Conservation (phyloP, 2,113 vertebrate genomes). For the Irena cyanogastra region DNA sequence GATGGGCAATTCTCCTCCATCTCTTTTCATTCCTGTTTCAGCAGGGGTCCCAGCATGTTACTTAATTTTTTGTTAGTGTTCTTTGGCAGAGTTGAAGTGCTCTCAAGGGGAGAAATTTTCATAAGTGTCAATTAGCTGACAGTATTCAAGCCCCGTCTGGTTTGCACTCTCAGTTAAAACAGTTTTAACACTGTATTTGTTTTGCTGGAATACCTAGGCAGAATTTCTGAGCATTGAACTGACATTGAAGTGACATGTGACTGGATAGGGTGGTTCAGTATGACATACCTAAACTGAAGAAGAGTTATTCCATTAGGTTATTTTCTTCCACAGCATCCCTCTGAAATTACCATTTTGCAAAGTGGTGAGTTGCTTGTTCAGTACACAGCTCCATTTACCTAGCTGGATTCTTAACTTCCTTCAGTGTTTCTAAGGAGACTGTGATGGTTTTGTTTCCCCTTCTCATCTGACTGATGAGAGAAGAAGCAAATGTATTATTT, state of each 20-base stretch:
- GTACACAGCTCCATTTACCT: not conserved
- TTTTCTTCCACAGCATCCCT: not conserved
- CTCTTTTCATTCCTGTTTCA: not conserved
- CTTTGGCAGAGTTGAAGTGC: not conserved
- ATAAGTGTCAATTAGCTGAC: not conserved
- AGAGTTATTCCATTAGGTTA: not conserved
- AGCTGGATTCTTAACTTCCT: not conserved
- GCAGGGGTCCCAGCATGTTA: not conserved
- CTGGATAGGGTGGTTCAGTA: not conserved
- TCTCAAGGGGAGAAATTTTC: not conserved
- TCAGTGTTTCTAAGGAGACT: not conserved
- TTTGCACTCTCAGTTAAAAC: not conserved
- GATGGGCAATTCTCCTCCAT: not conserved
- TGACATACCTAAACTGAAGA: not conserved
- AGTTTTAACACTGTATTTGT: not conserved
- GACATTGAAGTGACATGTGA: not conserved
- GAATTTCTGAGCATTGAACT: not conserved
- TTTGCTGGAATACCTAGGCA: not conserved
- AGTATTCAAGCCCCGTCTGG: not conserved
- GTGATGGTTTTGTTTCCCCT: conserved; percentile 10
- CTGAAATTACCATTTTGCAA: conserved; percentile 41
- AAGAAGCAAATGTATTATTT: conserved; percentile 3
- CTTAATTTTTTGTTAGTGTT: not conserved
- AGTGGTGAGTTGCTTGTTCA: not conserved
- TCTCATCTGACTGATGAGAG: conserved; percentile 22